Evolutionary conservation across 2,888 invertebrate genomes (phyloP).

Genomic region (Calliopum simillimum): DNA sequence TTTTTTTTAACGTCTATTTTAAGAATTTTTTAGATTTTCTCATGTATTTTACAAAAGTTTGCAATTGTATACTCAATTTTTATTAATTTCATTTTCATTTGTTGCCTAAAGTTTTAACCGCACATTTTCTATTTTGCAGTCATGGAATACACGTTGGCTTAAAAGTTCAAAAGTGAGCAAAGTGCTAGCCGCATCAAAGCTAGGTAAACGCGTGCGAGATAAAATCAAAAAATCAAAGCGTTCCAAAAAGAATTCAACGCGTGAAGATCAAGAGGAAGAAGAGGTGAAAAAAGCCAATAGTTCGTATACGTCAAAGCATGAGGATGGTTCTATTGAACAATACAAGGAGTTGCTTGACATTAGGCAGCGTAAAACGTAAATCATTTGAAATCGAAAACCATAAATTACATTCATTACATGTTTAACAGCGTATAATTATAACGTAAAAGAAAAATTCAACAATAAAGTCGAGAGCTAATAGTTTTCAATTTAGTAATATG

Average conservation of each 20-base stretch:
- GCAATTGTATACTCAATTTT: background rate
- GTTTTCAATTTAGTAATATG: no score
- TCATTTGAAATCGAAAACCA: constrained; percentile 41
- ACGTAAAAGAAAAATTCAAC: no score
- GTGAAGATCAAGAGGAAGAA: constrained; percentile 39
- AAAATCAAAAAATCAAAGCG: constrained; percentile 69
- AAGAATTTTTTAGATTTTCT: no score
- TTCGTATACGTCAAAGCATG: constrained; percentile 57
- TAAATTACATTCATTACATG: background rate
- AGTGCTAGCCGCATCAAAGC: constrained; percentile 70
- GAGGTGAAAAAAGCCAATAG: constrained; percentile 43
- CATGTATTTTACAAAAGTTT: background rate
- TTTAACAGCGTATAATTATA: no score
- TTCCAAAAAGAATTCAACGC: constrained; percentile 49
- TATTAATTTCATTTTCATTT: background rate
- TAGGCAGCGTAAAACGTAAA: constrained; percentile 54
- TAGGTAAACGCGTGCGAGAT: constrained; percentile 73
- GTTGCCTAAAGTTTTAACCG: background rate
- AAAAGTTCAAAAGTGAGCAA: constrained; percentile 73
- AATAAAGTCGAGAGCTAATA: no score
- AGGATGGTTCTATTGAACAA: constrained; percentile 71
- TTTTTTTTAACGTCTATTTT: no score
- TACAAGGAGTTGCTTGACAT: constrained; percentile 68
- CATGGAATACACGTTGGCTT: constrained; percentile 74
- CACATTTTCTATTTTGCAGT: constrained; percentile 52